Percentiles rank a stretch among this genome's conserved stretches.
phyloP scores from a whole-genome alignment of 2,797 vertebrate genomes.

The Heterohyrax brucei region DNA sequence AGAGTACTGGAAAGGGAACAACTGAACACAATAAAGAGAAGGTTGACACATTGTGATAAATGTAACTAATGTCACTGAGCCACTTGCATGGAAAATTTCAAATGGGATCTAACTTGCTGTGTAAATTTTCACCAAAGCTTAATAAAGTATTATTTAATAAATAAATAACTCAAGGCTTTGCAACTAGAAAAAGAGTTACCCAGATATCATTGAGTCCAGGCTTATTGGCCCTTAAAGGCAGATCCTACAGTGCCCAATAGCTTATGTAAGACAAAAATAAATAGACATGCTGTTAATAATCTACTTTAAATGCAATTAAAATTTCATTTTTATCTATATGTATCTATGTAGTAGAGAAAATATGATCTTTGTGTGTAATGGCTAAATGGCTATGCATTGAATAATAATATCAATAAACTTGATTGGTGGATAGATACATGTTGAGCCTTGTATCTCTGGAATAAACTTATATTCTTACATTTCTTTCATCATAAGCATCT shows the following conservation, averaged over 20 bases:
- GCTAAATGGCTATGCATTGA: not conserved
- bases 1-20: too few relatives aligned
- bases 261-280: not conserved
- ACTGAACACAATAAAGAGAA: too few relatives aligned
- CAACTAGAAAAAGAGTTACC: not conserved
- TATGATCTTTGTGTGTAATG: too few relatives aligned
- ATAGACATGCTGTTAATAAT: too few relatives aligned
- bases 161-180: not conserved
- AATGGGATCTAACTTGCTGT: too few relatives aligned
- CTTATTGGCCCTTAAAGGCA: not conserved
- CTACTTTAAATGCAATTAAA: not conserved
- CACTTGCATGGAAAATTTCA: too few relatives aligned
- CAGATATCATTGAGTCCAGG: too few relatives aligned
- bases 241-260: not conserved
- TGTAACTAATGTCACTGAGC: too few relatives aligned
- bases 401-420: not conserved
- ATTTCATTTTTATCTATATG: not conserved
- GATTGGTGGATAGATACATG: not conserved
- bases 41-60: too few relatives aligned
- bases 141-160: too few relatives aligned
- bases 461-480: not conserved
- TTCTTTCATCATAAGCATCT: not conserved
- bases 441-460: not conserved
- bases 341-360: not conserved
- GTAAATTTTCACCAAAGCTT: too few relatives aligned